Percentiles rank a stretch among this genome's conserved stretches.
phyloP scores from a whole-genome alignment of 2,888 invertebrate species.

The Melieria omissa region DNA sequence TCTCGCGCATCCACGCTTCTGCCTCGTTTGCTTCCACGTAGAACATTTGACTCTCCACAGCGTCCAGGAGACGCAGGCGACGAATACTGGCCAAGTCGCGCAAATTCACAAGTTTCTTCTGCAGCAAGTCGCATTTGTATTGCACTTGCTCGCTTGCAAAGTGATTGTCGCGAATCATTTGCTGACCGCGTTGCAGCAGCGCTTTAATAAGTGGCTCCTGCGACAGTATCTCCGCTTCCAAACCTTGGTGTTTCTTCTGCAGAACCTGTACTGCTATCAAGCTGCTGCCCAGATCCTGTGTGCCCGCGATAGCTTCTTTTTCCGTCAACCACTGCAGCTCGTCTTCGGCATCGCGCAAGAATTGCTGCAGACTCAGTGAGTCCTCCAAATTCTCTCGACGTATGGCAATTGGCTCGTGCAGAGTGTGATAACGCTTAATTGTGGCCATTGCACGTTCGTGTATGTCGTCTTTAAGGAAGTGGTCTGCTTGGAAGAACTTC shows the following conservation, averaged over 20 bases:
- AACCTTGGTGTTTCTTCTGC: conserved; percentile 91
- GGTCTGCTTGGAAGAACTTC: conserved; percentile 80
- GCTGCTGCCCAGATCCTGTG: conserved; percentile 75
- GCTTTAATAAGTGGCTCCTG: conserved; percentile 85
- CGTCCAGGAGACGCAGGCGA: conserved; percentile 79
- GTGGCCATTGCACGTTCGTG: conserved; percentile 76
- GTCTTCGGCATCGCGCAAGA: conserved; percentile 91
- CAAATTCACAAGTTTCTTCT: conserved; percentile 76
- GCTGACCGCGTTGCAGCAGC: conserved; percentile 78
- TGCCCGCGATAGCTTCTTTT: conserved; percentile 77
- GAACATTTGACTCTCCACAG: conserved; percentile 87
- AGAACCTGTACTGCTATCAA: conserved; percentile 85
- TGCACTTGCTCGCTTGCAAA: conserved; percentile 77
- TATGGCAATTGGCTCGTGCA: conserved; percentile 91
- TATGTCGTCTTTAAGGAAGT: conserved; percentile 92
- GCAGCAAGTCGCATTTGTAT: conserved; percentile 69
- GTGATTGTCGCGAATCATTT: conserved; percentile 86
- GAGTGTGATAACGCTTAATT: conserved; percentile 78
- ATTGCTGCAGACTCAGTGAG: conserved; percentile 87
- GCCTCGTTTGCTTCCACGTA: conserved; percentile 91
- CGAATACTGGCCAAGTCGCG: conserved; percentile 79
- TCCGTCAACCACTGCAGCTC: conserved; percentile 91
- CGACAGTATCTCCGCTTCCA: conserved; percentile 90
- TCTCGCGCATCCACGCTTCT: conserved; percentile 91
- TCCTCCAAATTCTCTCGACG: conserved; percentile 93